phyloP scores from a whole-genome alignment of 2,797 vertebrate genomes.

The Microcaecilia unicolor region DNA sequence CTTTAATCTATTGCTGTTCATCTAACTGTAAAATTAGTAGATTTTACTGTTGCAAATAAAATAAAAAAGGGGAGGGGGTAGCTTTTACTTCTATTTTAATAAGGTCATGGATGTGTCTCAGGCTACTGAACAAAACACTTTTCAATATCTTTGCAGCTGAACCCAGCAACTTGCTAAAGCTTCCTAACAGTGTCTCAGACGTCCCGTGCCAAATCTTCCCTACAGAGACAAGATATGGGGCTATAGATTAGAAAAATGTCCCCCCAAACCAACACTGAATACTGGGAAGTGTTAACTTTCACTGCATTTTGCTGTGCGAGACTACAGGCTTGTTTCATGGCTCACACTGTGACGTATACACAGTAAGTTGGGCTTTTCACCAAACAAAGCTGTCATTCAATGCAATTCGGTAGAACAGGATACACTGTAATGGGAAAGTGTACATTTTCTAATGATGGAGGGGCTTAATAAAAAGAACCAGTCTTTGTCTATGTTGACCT shows the following conservation, averaged over 20 bases:
- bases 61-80: constrained; percentile 12
- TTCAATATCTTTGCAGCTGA: constrained; percentile 52
- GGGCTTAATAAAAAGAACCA: too few relatives aligned
- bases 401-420: neutral
- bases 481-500: too few relatives aligned
- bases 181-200: constrained; percentile 34
- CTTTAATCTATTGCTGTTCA: constrained; percentile 87
- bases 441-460: too few relatives aligned
- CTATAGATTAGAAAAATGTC: constrained; percentile 21
- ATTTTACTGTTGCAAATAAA: constrained; percentile 68
- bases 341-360: constrained; percentile 27
- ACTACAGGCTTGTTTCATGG: constrained; percentile 9
- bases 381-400: neutral
- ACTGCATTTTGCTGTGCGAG: constrained; percentile 23
- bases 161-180: constrained; percentile 39
- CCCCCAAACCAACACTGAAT: constrained; percentile 29
- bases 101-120: constrained; percentile 53
- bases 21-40: constrained; percentile 90
- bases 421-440: too few relatives aligned
- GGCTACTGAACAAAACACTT: constrained; percentile 53
- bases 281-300: constrained; percentile 28
- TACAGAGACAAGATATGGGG: constrained; percentile 30
- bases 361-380: constrained; percentile 17
- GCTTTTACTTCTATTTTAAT: constrained; percentile 54
- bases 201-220: constrained; percentile 29